Conservation (phyloP, 92 coral and sea anemone genomes). For the Zoanthus gigantus region DNA sequence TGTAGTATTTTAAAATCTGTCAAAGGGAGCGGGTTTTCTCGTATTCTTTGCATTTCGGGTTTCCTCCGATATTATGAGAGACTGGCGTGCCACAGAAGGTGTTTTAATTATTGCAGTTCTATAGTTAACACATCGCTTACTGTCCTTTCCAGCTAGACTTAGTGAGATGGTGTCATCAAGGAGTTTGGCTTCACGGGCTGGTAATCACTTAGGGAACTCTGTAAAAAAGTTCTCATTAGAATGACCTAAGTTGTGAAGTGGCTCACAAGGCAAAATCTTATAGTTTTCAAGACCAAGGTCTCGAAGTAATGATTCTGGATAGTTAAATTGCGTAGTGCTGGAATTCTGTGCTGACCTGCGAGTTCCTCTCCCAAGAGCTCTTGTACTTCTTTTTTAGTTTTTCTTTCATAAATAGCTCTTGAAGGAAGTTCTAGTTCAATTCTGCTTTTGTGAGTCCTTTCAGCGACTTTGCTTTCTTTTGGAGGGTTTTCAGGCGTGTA, state of each 20-base stretch:
- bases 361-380: constrained; percentile 21
- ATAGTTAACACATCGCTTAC: constrained; percentile 41
- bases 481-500: constrained; percentile 21
- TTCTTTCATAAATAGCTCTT: background rate
- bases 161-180: constrained; percentile 12
- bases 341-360: constrained; percentile 54
- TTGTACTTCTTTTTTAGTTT: background rate
- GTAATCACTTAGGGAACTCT: constrained; percentile 33
- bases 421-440: background rate
- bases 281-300: constrained; percentile 39
- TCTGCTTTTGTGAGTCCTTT: background rate
- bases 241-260: constrained; percentile 61
- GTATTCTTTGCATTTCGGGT: constrained; percentile 52
- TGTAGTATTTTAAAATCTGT: constrained; percentile 46
- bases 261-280: constrained; percentile 69
- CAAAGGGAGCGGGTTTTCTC: constrained; percentile 27
- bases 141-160: constrained; percentile 44
- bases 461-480: no score
- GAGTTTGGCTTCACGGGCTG: constrained; percentile 8
- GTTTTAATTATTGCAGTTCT: constrained; percentile 33
- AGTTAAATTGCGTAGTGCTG: constrained; percentile 48
- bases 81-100: constrained; percentile 22
- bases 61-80: constrained; percentile 9
- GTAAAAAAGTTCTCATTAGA: constrained; percentile 33
- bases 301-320: constrained; percentile 43